Base-by-base conservation (phyloP, 2,888 invertebrate genomes). In the Sabatieria punctata region DNA sequence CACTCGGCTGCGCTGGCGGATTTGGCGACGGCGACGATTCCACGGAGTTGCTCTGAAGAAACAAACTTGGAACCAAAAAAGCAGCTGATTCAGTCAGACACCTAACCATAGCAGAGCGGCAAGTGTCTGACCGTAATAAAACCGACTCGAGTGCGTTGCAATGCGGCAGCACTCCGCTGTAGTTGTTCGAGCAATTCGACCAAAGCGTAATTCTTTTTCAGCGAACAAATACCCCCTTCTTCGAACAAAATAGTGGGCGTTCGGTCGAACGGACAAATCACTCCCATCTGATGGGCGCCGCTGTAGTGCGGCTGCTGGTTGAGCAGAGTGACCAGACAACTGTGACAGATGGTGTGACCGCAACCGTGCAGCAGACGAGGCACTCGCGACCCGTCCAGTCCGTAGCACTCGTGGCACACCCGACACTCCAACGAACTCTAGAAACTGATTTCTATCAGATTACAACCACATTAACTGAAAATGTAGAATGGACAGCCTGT, bases 121-220 rank as follows among this genome's bases (percentile, higher is more conserved):
- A n/a, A n/a, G n/a, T n/a, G n/a, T n/a, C n/a, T n/a, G n/a, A n/a
- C n/a, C n/a, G n/a, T n/a, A n/a, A n/a, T n/a, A n/a, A n/a, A n/a
- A n/a, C n/a, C n/a, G n/a, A n/a, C n/a, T n/a, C n/a, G n/a, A n/a
- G n/a, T n/a, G n/a, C n/a, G n/a, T n/a, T n/a, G n/a, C n/a, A n/a
- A n/a, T n/a, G n/a, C 33, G 33, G 33, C n/a, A 33, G 11, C n/a
- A 11, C 33, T n/a, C 33, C n/a, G 13, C 48, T 74, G 72, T 22
- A 75, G 57, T 52, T 70, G 68, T 55, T 75, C 75, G 33, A 75
- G 55, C 6, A 75, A 56, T 51, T 75, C 75, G 19, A 75, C 61
- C 2, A 75, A 60, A 0, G 75, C 74, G 66, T 74, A 75, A 57
- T 75, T 75, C 55, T 75, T 75, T 60, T 75, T 74, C 50, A 74